Evolutionary conservation across 2,797 vertebrate species (phyloP).

Genomic region (Luscinia megarhynchos): DNA sequence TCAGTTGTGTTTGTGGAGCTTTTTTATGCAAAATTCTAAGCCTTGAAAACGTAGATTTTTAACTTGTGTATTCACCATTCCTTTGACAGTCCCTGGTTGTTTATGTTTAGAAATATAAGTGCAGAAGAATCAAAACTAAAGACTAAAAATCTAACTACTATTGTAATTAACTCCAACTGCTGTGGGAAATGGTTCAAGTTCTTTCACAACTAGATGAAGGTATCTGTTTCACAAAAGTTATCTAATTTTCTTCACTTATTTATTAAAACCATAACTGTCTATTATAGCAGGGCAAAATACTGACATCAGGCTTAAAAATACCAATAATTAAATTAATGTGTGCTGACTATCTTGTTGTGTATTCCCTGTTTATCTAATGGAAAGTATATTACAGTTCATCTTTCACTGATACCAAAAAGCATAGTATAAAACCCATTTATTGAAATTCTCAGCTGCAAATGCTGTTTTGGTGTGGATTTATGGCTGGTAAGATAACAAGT

Average conservation of each 20-base stretch:
- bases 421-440: not conserved
- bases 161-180: slow-evolving; percentile 59
- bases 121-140: slow-evolving; percentile 48
- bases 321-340: not conserved
- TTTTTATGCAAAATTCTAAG: slow-evolving; percentile 20
- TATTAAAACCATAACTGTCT: not conserved
- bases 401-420: not conserved
- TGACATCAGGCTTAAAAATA: slow-evolving; percentile 23
- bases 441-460: not conserved
- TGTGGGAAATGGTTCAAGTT: slow-evolving; percentile 71
- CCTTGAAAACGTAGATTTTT: slow-evolving; percentile 23
- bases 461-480: not conserved
- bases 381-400: not conserved
- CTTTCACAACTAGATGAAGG: slow-evolving; percentile 70
- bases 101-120: not conserved
- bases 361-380: not conserved
- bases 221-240: slow-evolving; percentile 45
- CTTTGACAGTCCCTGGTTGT: not conserved
- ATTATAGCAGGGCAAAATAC: not conserved
- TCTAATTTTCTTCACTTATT: slow-evolving; percentile 14
- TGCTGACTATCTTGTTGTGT: not conserved
- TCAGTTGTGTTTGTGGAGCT: not conserved
- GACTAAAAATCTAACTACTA: slow-evolving; percentile 18
- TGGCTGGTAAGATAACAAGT: not conserved
- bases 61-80: slow-evolving; percentile 3